Conservation (phyloP, 2,797 vertebrate species). For the Myotis planiceps region DNA sequence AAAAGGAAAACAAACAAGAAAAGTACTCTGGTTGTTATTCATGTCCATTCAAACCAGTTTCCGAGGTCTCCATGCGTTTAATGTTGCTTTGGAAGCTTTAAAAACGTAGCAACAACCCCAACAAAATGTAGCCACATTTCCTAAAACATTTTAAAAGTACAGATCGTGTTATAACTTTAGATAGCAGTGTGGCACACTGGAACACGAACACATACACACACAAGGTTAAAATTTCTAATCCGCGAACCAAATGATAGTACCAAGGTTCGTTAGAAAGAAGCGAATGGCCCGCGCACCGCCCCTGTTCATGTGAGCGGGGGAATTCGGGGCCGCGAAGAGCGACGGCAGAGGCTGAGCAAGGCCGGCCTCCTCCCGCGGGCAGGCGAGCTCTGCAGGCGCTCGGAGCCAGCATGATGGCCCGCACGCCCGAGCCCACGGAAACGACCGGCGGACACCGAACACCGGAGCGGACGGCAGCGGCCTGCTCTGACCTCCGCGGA, state of each 20-base stretch:
- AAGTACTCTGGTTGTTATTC: background rate
- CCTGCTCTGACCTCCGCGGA: slow-evolving; percentile 67
- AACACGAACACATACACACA: background rate
- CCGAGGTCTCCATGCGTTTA: background rate
- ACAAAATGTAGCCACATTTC: slow-evolving; percentile 33
- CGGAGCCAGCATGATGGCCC: slow-evolving; percentile 14
- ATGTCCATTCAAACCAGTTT: background rate
- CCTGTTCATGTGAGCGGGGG: background rate
- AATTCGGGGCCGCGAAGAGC: background rate
- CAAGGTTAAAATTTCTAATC: background rate
- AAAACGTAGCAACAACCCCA: background rate
- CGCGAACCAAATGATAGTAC: background rate
- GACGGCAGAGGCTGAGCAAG: background rate
- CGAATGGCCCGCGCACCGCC: background rate
- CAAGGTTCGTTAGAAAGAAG: background rate
- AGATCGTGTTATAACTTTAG: background rate
- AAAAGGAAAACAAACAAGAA: slow-evolving; percentile 26
- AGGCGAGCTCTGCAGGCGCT: slow-evolving; percentile 52
- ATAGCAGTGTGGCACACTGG: background rate
- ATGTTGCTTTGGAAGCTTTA: slow-evolving; percentile 22
- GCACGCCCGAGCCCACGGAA: background rate
- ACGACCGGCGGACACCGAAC: background rate
- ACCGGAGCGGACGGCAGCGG: slow-evolving; percentile 46
- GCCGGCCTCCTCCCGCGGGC: slow-evolving; percentile 60
- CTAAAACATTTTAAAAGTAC: background rate